Percentiles rank a stretch among this genome's conserved stretches.
Evolutionary conservation across 2,113 vertebrate genomes (phyloP).

Genomic region (Carassius gibelio): DNA sequence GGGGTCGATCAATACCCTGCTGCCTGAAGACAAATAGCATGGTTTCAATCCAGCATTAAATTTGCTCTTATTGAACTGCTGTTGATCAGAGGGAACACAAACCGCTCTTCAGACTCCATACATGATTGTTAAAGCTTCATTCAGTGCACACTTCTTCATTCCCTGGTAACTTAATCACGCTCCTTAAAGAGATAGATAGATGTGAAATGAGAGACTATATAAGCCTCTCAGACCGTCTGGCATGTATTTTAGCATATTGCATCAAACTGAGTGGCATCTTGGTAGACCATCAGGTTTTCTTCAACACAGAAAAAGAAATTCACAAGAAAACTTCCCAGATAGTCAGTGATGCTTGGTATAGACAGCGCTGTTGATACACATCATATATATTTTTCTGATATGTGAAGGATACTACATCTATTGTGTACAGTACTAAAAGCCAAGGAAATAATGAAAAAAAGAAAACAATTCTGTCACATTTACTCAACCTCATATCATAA

Average conservation of each 20-base stretch:
- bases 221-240: no score
- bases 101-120: constrained; percentile 17
- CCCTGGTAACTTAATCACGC: neutral
- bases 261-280: neutral
- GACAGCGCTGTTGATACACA: neutral
- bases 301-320: constrained; percentile 17
- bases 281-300: constrained; percentile 8
- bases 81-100: constrained; percentile 23
- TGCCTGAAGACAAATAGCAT: constrained; percentile 33
- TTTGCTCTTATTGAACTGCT: constrained; percentile 39
- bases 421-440: neutral
- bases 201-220: no score
- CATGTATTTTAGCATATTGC: constrained; percentile 1
- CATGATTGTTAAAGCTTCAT: constrained; percentile 21
- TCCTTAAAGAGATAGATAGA: constrained; percentile 3
- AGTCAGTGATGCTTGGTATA: neutral
- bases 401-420: neutral
- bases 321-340: neutral
- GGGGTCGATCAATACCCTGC: constrained; percentile 46
- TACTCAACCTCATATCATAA: neutral
- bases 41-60: constrained; percentile 33
- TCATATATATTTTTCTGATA: neutral
- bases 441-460: neutral
- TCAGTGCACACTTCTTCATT: constrained; percentile 18
- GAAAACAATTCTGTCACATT: neutral